phyloP scores from a whole-genome alignment of 1,140 invertebrate species.

The Heliconius congener region DNA sequence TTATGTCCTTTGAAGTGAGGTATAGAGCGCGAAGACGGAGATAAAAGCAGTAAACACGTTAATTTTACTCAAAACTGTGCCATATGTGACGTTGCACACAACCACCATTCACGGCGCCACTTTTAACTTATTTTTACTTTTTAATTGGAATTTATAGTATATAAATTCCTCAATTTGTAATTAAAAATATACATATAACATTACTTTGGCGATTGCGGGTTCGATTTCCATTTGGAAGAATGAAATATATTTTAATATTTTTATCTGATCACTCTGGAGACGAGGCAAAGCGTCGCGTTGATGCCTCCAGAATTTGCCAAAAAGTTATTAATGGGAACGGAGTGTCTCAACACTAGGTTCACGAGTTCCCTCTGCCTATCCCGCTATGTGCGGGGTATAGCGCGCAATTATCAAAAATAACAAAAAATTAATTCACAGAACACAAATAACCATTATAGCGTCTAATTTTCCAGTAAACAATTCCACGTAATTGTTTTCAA shows the following conservation, averaged over 20 bases:
- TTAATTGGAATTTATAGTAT: too few species aligned
- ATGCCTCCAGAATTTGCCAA: too few species aligned
- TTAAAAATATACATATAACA: not conserved
- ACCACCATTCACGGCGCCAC: conserved; percentile 15
- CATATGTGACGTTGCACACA: conserved; percentile 29
- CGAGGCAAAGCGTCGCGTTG: too few species aligned
- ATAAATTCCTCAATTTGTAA: not conserved
- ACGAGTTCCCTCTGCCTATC: too few species aligned
- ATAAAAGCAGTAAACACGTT: conserved; percentile 44
- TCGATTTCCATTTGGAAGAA: too few species aligned
- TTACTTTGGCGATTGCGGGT: too few species aligned
- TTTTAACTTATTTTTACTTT: not conserved
- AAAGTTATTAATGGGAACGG: too few species aligned
- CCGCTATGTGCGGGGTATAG: too few species aligned
- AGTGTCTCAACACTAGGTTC: too few species aligned
- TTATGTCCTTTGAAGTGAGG: conserved; percentile 39
- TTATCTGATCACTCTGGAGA: too few species aligned
- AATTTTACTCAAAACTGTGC: conserved; percentile 41
- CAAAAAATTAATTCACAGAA: not conserved
- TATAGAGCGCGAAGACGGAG: conserved; percentile 37
- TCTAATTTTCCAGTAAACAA: conserved; percentile 35
- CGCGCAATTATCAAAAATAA: too few species aligned
- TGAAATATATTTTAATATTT: too few species aligned
- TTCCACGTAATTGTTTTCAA: conserved; percentile 30
- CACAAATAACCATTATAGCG: conserved; percentile 15